These are phyloP conservation scores for Psilanteris sp. DNA, from an alignment of 1,140 invertebrate species.

Conservation along the genomic window DNA sequence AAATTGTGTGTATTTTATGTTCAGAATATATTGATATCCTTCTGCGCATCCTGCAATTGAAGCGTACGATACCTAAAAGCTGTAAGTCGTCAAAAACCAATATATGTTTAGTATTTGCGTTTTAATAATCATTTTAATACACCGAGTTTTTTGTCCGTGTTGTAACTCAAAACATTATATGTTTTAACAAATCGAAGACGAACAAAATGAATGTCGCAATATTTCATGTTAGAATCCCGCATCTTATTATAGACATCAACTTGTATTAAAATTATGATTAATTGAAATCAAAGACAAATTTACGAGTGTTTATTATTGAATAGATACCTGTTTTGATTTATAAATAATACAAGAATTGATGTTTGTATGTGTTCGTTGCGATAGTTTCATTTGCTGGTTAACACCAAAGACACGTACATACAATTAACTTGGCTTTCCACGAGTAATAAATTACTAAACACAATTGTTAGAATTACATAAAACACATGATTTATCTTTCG, in stretches of 20 bases:
- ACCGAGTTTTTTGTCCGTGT: too few relatives aligned
- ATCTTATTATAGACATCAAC: constrained; percentile 9
- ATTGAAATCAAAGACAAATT: constrained; percentile 12
- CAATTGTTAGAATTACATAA: neutral
- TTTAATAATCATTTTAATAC: too few relatives aligned
- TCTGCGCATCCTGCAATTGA: constrained; percentile 50
- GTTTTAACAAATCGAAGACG: too few relatives aligned
- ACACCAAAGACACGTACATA: neutral
- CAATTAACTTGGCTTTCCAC: constrained; percentile 12
- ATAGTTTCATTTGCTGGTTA: constrained; percentile 19
- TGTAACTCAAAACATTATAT: too few relatives aligned
- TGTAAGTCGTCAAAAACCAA: constrained; percentile 38
- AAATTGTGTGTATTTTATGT: constrained; percentile 49
- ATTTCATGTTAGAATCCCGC: too few relatives aligned
- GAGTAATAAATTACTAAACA: constrained; percentile 24
- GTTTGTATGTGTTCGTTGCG: constrained; percentile 12
- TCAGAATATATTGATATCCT: constrained; percentile 46
- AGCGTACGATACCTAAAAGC: constrained; percentile 45
- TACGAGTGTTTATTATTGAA: constrained; percentile 1
- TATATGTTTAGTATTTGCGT: constrained; percentile 27
- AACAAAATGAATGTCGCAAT: too few relatives aligned
- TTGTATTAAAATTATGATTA: constrained; percentile 8
- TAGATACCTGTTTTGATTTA: constrained; percentile 20
- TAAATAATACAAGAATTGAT: constrained; percentile 29
- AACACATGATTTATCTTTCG: neutral